Evolutionary conservation across 2,113 vertebrate genomes (phyloP).

Genomic region (Marcusenius ussheri): DNA sequence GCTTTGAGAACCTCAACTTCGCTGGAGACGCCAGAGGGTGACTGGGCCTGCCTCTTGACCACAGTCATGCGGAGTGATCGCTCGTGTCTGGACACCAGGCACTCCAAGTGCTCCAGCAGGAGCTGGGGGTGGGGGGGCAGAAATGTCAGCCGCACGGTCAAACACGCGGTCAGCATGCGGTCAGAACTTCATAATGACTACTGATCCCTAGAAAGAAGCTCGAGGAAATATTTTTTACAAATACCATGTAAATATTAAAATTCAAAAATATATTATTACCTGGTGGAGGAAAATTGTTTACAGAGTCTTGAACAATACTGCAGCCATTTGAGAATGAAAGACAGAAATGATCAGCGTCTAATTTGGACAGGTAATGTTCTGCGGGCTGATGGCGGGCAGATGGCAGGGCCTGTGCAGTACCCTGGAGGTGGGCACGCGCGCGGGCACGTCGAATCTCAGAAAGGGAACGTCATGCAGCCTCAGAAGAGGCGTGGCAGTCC

Average conservation of each 20-base stretch:
- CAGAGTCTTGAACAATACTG: background rate
- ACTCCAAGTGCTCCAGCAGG: conserved; percentile 95
- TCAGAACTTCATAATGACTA: background rate
- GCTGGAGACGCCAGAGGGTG: conserved; percentile 96
- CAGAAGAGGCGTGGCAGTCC: background rate
- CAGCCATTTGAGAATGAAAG: background rate
- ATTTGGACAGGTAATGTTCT: background rate
- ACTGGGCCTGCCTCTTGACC: conserved; percentile 96
- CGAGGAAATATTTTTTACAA: background rate
- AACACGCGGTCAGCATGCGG: background rate
- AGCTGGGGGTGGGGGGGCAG: conserved; percentile 57
- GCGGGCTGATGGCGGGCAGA: background rate
- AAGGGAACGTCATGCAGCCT: background rate
- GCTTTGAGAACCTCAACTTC: conserved; percentile 99
- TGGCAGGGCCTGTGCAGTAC: background rate
- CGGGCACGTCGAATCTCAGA: background rate
- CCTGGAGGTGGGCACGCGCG: background rate
- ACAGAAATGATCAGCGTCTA: background rate
- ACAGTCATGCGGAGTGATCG: conserved; percentile 96
- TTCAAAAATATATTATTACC: background rate
- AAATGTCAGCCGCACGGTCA: too few species aligned
- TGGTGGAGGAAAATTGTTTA: background rate
- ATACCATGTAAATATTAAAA: background rate
- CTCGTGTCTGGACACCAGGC: conserved; percentile 95
- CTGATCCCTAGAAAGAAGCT: background rate